Conservation (phyloP, 2,113 vertebrate species). For the Ciconia stormi region DNA sequence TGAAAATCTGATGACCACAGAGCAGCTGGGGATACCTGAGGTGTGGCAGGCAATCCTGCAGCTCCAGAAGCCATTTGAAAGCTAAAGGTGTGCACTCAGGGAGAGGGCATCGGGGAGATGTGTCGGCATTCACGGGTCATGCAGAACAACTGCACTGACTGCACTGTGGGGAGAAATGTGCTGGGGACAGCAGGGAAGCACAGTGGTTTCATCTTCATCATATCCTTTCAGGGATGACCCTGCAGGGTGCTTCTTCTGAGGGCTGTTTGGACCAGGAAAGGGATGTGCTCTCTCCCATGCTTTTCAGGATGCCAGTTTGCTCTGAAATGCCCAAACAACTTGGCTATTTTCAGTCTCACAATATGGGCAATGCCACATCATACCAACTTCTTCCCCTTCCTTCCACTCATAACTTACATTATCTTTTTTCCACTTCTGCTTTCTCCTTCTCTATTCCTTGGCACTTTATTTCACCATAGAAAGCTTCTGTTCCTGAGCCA, state of each 20-base stretch:
- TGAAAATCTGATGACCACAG: background rate
- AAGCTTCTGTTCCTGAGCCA: background rate
- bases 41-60: background rate
- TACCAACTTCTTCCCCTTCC: background rate
- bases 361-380: background rate
- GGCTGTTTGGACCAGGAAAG: background rate
- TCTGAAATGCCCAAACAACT: background rate
- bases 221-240: background rate
- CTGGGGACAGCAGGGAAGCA: constrained; percentile 29
- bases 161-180: background rate
- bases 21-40: background rate
- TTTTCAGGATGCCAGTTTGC: background rate
- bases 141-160: constrained; percentile 27
- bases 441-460: background rate
- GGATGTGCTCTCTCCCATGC: background rate
- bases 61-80: background rate
- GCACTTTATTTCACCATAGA: background rate
- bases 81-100: background rate
- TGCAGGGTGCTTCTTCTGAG: background rate
- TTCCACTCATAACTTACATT: background rate
- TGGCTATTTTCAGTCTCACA: background rate
- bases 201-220: background rate
- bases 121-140: background rate
- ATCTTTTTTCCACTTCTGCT: background rate
- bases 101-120: background rate